Evolutionary conservation across 2,888 invertebrate species (phyloP).

Genomic region (Drosophila quinaria): DNA sequence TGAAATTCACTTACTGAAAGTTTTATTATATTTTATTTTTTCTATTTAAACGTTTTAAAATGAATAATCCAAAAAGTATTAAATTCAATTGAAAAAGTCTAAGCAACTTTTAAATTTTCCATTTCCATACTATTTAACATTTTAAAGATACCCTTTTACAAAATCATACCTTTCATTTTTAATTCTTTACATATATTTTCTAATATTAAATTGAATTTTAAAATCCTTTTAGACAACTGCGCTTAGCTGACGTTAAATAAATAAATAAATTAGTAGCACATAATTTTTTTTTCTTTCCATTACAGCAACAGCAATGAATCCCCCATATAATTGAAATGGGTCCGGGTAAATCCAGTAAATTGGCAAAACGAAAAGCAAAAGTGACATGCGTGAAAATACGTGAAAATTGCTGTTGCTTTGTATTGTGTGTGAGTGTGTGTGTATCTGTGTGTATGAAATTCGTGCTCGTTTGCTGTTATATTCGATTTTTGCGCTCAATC

Average conservation of each 20-base stretch:
- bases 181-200: too few relatives aligned
- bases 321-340: constrained; percentile 4
- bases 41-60: too few relatives aligned
- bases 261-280: background rate
- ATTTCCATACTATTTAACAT: too few relatives aligned
- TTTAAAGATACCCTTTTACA: background rate
- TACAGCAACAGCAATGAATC: background rate
- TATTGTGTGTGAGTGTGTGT: background rate
- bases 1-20: background rate
- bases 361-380: constrained; percentile 62
- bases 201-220: background rate
- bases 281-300: background rate
- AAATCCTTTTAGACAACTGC: background rate
- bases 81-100: background rate
- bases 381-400: constrained; percentile 71
- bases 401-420: constrained; percentile 66
- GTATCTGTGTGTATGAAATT: constrained; percentile 8
- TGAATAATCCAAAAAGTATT: background rate
- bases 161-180: background rate
- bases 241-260: too few relatives aligned
- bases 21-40: too few relatives aligned
- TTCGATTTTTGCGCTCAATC: constrained; percentile 78
- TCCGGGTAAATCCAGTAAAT: constrained; percentile 36
- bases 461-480: constrained; percentile 23
- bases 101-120: too few relatives aligned